Percentiles rank a stretch among this genome's conserved stretches.
Evolutionary conservation across 2,888 invertebrate species (phyloP).

Genomic region (Ormyrus labotus): DNA sequence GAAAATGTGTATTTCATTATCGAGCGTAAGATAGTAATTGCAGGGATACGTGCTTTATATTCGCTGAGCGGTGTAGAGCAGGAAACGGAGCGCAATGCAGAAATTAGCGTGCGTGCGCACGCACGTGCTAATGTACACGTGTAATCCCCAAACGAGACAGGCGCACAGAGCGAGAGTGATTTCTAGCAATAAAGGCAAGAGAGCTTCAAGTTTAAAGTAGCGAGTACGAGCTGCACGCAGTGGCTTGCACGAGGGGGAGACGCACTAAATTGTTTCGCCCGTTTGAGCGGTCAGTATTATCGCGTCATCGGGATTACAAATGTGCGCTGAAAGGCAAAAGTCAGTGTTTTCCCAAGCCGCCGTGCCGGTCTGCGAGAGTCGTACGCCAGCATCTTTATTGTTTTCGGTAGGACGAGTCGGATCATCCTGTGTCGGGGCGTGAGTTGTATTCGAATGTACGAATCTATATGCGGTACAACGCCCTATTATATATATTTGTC

Average conservation of each 20-base stretch:
- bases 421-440: not conserved
- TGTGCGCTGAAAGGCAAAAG: slow-evolving; percentile 40
- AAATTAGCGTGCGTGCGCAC: slow-evolving; percentile 1
- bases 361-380: too few species aligned
- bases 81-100: not conserved
- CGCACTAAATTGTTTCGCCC: slow-evolving; percentile 67
- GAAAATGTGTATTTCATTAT: too few species aligned
- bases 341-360: not conserved
- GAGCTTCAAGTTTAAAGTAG: slow-evolving; percentile 3
- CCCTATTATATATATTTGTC: too few species aligned
- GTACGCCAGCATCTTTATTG: not conserved
- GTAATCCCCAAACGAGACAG: not conserved
- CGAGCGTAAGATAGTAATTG: too few species aligned
- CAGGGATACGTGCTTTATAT: not conserved
- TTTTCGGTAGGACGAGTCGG: not conserved
- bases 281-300: slow-evolving; percentile 68
- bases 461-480: not conserved
- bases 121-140: slow-evolving; percentile 12
- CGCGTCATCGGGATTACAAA: slow-evolving; percentile 69
- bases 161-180: not conserved
- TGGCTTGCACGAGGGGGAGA: not conserved
- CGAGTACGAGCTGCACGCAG: not conserved
- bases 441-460: slow-evolving; percentile 3
- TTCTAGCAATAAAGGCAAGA: not conserved
- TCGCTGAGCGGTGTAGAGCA: not conserved